phyloP scores from a whole-genome alignment of 2,888 invertebrate genomes.

The Dynastes grantii region DNA sequence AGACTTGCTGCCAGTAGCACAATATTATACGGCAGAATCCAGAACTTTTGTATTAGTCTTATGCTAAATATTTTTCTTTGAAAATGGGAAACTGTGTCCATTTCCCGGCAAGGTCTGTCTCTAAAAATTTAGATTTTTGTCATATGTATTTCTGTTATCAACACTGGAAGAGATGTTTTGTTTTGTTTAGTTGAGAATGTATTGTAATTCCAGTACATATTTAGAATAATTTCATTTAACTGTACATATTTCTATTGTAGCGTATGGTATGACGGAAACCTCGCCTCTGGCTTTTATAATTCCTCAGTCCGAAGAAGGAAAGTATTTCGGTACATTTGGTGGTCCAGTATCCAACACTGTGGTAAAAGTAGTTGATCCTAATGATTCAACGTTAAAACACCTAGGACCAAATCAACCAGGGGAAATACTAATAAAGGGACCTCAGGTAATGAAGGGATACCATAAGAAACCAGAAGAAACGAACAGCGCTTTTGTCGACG shows the following conservation, averaged over 20 bases:
- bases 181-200: too few relatives aligned
- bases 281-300: constrained; percentile 68
- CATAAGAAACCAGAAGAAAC: constrained; percentile 83
- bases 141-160: background rate
- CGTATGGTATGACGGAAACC: constrained; percentile 82
- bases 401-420: constrained; percentile 73
- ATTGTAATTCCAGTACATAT: too few relatives aligned
- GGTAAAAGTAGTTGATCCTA: constrained; percentile 75
- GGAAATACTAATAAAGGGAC: constrained; percentile 83
- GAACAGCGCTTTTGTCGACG: constrained; percentile 77
- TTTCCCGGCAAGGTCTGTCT: too few relatives aligned
- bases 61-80: too few relatives aligned
- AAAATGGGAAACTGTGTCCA: too few relatives aligned
- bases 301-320: constrained; percentile 44
- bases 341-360: constrained; percentile 76
- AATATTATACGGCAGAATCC: too few relatives aligned
- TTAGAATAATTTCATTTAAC: background rate
- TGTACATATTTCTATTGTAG: constrained; percentile 62
- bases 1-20: too few relatives aligned
- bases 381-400: constrained; percentile 61
- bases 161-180: too few relatives aligned
- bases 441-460: constrained; percentile 89
- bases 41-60: too few relatives aligned
- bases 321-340: constrained; percentile 71
- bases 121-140: too few relatives aligned